Evolutionary conservation across 2,888 invertebrate genomes (phyloP), one percentile per base, ranked within the genome.

Genomic region (Calameuta pallipes): DNA sequence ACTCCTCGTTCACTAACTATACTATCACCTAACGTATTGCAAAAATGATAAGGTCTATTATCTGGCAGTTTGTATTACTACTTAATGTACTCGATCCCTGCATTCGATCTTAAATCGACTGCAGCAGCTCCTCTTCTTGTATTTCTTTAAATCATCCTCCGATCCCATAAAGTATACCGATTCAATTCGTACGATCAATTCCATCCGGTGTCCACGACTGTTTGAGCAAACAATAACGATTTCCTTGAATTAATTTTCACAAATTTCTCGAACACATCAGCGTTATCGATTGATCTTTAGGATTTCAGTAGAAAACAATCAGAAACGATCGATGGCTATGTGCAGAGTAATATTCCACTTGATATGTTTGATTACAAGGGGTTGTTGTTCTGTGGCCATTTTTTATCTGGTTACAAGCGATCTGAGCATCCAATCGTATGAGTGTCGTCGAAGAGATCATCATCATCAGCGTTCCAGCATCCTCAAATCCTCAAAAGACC

Each of bases 51-150:
- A 74, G 74, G 23, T 36, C 74, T 74, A 74, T 11, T 74, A 37
- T 74, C 74, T 36, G 74, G 74, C 74, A 74, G 74, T 74, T 74
- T 74, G 15, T 23, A 36, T 33, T 23, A 74, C 74, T 74, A 74
- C 36, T 23, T 23, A 23, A 23, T 23, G 56, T 56, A 56, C 23
- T 56, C 56, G 23, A 56, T 23, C 9, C 9, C 9, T 23, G 23
- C 56, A 23, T 56, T 23, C 23, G 9, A 56, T 56, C 56, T 23
- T 9, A 9, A 56, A 56, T 56, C 56, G 23, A 23, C 56, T 56
- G 23, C 15, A 23, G 56, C 56, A 56, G 23, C 41, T 56, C 23
- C 56, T 37, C 37, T 37, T 37, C 37, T 56, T 56, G 56, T 9
- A 56, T 56, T 23, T 23, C 56, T 56, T 56, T 2, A 56, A 56